These are phyloP conservation scores for Desmophyllum pertusum DNA, from an alignment of 92 coral and sea anemone genomes.

Conservation along the genomic window DNA sequence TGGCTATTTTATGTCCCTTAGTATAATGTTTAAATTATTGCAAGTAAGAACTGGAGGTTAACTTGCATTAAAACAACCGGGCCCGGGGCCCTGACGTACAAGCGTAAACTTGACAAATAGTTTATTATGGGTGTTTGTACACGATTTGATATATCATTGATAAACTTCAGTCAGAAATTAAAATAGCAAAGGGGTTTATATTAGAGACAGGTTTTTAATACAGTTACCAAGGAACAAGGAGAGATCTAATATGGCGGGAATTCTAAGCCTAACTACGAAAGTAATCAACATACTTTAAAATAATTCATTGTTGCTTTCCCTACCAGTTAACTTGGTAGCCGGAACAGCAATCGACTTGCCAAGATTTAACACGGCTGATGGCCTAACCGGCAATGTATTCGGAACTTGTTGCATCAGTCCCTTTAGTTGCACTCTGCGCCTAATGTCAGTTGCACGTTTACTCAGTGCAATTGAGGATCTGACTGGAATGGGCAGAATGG, in stretches of 20 bases:
- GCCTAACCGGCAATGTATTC: conserved; percentile 9
- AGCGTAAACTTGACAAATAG: conserved; percentile 20
- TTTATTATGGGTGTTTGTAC: not conserved
- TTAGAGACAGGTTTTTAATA: not conserved
- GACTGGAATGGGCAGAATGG: conserved; percentile 1
- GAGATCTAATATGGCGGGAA: not conserved
- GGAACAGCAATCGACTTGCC: conserved; percentile 35
- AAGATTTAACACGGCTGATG: conserved; percentile 27
- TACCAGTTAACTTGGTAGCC: conserved; percentile 33
- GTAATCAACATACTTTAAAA: not conserved
- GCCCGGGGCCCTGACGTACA: conserved; percentile 10
- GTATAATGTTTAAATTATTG: too few species aligned
- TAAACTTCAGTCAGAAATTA: conserved; percentile 5
- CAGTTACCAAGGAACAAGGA: not conserved
- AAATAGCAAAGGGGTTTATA: conserved; percentile 10
- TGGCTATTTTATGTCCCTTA: too few species aligned
- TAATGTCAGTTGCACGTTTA: conserved; percentile 4
- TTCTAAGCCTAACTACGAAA: not conserved
- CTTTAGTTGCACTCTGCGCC: conserved; percentile 27
- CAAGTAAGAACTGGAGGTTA: not conserved
- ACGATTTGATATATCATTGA: not conserved
- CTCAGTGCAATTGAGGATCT: conserved; percentile 19
- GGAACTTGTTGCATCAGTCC: conserved; percentile 20
- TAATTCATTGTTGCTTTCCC: not conserved
- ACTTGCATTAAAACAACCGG: not conserved